These are phyloP conservation scores for Actenoides hombroni DNA, from an alignment of 2,113 vertebrate species.

Conservation along the genomic window DNA sequence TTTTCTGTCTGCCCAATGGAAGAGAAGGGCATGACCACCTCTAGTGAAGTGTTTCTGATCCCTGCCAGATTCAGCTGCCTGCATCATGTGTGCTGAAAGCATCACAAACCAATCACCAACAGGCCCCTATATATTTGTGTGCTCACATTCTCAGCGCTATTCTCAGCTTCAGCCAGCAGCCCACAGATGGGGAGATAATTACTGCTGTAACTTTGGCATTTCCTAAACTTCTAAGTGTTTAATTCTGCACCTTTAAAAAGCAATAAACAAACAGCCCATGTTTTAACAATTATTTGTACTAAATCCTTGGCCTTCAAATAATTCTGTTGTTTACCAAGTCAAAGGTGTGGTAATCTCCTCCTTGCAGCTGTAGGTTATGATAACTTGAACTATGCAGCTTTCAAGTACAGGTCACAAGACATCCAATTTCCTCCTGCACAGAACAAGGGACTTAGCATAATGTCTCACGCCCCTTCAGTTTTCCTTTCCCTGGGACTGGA, in stretches of 20 bases:
- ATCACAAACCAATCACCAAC: not conserved
- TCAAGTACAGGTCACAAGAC: slow-evolving; percentile 19
- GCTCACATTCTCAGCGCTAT: accelerated
- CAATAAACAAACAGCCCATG: slow-evolving; percentile 3
- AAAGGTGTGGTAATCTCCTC: slow-evolving; percentile 16
- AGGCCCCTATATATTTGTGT: not conserved
- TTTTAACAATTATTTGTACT: not conserved
- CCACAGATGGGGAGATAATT: not conserved
- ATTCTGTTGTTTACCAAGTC: not conserved
- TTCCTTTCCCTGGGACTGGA: not conserved
- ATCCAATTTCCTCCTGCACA: not conserved
- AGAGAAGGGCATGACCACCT: not conserved
- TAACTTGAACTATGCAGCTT: slow-evolving; percentile 37
- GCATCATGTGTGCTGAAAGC: not conserved
- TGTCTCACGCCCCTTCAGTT: not conserved
- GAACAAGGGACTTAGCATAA: not conserved
- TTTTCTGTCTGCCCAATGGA: accelerated
- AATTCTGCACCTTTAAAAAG: not conserved
- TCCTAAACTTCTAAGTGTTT: not conserved
- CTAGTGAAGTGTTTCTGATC: not conserved
- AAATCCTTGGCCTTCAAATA: slow-evolving; percentile 23
- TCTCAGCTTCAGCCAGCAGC: accelerated
- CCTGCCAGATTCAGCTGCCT: not conserved
- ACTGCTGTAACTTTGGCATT: not conserved
- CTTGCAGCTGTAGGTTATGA: slow-evolving; percentile 23